phyloP scores from a whole-genome alignment of 2,113 vertebrate species.

The Dissostichus mawsoni region DNA sequence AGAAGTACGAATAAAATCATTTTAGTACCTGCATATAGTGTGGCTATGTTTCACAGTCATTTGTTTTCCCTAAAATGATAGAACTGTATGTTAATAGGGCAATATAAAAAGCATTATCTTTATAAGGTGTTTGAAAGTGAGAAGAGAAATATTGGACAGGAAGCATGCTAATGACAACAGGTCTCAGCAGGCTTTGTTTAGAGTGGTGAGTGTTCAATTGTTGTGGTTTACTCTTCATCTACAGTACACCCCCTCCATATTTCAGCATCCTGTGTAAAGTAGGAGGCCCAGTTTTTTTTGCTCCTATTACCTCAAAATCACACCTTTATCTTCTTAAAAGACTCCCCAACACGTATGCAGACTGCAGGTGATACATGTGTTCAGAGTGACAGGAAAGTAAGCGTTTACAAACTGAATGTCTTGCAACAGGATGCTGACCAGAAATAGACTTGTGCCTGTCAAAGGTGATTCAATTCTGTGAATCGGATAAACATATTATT shows the following conservation, averaged over 20 bases:
- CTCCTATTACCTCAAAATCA: conserved; percentile 59
- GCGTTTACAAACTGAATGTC: conserved; percentile 19
- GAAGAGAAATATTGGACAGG: conserved; percentile 57
- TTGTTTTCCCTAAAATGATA: not conserved
- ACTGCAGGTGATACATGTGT: not conserved
- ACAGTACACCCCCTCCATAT: conserved; percentile 41
- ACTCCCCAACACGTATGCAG: not conserved
- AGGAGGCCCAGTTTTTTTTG: conserved; percentile 32
- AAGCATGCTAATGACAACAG: conserved; percentile 46
- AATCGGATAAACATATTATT: not conserved
- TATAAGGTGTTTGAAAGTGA: conserved; percentile 12
- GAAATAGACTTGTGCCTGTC: conserved; percentile 18
- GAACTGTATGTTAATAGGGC: not conserved
- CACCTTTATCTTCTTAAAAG: conserved; percentile 59
- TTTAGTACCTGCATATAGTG: not conserved
- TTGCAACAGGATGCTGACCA: conserved; percentile 59
- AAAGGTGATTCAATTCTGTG: conserved; percentile 12
- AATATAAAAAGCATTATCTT: not conserved
- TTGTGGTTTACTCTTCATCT: conserved; percentile 68
- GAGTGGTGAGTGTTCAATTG: conserved; percentile 54
- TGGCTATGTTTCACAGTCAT: not conserved
- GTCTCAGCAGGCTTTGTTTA: conserved; percentile 39
- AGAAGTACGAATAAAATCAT: not conserved
- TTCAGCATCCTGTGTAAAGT: conserved; percentile 71
- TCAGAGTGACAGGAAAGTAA: conserved; percentile 47